Percentiles rank a stretch among this genome's conserved stretches.
Evolutionary conservation across 2,113 vertebrate species (phyloP).

Genomic region (Felis catus): F.catus_Fca126_mat1.0 CM031414.1:97481001-97481500

Average conservation of each 20-base stretch:
- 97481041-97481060: neutral
- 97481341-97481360: slow-evolving; percentile 19
- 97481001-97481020: neutral
- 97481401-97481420: slow-evolving; percentile 53
- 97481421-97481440: neutral
- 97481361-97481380: slow-evolving; percentile 8
- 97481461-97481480: neutral
- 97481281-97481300: slow-evolving; percentile 50
- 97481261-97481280: slow-evolving; percentile 27
- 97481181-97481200: slow-evolving; percentile 49
- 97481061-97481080: neutral
- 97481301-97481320: slow-evolving; percentile 40
- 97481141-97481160: slow-evolving; percentile 29
- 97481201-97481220: neutral
- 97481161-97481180: slow-evolving; percentile 30
- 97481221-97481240: slow-evolving; percentile 65
- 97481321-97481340: slow-evolving; percentile 70
- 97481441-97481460: slow-evolving; percentile 23
- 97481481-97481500: neutral
- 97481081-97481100: neutral
- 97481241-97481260: slow-evolving; percentile 51
- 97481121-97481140: slow-evolving; percentile 3
- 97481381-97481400: neutral
- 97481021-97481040: neutral
- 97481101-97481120: neutral